phyloP scores from a whole-genome alignment of 2,797 vertebrate genomes.

The Gymnoscopelus braueri region DNA sequence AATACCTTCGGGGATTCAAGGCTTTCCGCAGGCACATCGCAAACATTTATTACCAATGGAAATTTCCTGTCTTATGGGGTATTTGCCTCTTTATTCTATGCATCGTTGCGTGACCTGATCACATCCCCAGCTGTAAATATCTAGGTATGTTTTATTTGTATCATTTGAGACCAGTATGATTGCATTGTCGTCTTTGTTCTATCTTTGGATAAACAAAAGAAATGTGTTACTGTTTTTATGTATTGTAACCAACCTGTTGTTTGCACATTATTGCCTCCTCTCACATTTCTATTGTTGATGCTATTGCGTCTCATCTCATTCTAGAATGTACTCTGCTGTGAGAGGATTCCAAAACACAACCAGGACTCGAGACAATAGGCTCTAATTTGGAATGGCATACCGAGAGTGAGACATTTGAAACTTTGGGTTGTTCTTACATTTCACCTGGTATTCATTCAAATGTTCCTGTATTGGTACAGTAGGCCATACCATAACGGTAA shows the following conservation, averaged over 20 bases:
- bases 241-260: slow-evolving; percentile 46
- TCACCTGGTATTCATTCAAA: not conserved
- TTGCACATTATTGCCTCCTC: slow-evolving; percentile 58
- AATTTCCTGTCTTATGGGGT: not conserved
- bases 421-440: slow-evolving; percentile 16
- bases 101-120: slow-evolving; percentile 16
- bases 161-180: slow-evolving; percentile 12
- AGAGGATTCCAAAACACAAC: slow-evolving; percentile 17
- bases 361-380: slow-evolving; percentile 5
- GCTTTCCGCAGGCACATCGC: not conserved
- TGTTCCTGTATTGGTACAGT: not conserved
- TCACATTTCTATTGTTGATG: slow-evolving; percentile 33
- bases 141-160: slow-evolving; percentile 1
- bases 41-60: not conserved
- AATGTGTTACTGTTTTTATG: slow-evolving; percentile 10
- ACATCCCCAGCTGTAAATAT: slow-evolving; percentile 39
- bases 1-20: not conserved
- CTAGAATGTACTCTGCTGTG: slow-evolving; percentile 31
- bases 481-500: no score
- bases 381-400: not conserved
- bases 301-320: slow-evolving; percentile 63
- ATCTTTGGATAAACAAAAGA: slow-evolving; percentile 5
- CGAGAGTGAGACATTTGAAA: not conserved
- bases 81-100: slow-evolving; percentile 12
- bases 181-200: slow-evolving; percentile 10